phyloP scores from a whole-genome alignment of 1,140 invertebrate species.

The Aplysia californica region DNA sequence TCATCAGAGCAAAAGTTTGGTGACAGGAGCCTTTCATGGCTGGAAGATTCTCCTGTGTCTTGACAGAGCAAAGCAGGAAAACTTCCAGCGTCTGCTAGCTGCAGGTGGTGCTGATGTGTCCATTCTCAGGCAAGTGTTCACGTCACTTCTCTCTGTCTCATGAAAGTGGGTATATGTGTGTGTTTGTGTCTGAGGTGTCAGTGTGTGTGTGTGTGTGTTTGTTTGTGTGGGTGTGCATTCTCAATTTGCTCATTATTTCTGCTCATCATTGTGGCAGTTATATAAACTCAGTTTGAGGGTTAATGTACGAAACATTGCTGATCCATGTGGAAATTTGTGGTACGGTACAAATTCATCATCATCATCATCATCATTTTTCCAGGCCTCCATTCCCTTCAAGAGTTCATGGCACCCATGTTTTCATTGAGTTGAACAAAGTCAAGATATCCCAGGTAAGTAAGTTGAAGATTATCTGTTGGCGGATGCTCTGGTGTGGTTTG shows the following conservation, averaged over 20 bases:
- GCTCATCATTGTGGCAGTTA: neutral
- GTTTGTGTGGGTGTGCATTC: neutral
- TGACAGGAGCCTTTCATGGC: conserved; percentile 77
- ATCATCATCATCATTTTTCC: neutral
- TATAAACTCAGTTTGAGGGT: no score
- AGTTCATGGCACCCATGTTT: conserved; percentile 71
- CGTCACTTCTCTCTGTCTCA: neutral
- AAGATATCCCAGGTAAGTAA: conserved; percentile 47
- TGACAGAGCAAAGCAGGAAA: conserved; percentile 72
- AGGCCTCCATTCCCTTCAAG: conserved; percentile 54
- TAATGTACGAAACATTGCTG: neutral
- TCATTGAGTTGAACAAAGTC: conserved; percentile 71
- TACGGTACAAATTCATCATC: neutral
- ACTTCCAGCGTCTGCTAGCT: conserved; percentile 77
- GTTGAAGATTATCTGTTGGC: no score
- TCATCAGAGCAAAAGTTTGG: no score
- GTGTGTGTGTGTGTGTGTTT: neutral
- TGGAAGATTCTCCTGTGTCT: conserved; percentile 79
- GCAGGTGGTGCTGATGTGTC: conserved; percentile 79
- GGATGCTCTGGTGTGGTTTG: no score
- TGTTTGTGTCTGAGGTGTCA: neutral
- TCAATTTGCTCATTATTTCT: neutral
- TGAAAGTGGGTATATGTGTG: neutral
- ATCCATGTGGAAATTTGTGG: neutral
- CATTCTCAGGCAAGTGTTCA: conserved; percentile 68